Evolutionary conservation across 2,797 vertebrate genomes (phyloP).

Genomic region (Apogon hyalosoma): DNA sequence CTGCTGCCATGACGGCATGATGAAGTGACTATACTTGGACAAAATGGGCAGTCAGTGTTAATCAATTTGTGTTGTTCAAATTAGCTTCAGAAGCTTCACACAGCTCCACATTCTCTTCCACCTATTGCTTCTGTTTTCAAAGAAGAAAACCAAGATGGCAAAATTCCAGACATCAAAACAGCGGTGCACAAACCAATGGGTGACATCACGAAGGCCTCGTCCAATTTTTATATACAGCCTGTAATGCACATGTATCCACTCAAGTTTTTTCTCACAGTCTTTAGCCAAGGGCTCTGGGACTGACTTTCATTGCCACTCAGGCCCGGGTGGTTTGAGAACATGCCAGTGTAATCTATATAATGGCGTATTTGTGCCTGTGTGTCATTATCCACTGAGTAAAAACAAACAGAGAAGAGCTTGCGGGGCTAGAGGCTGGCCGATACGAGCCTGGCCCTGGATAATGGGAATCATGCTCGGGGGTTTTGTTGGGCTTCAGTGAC

Average conservation of each 20-base stretch:
- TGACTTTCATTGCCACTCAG: constrained; percentile 10
- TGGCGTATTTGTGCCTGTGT: constrained; percentile 46
- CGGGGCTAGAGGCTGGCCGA: constrained; percentile 8
- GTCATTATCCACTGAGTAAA: constrained; percentile 64
- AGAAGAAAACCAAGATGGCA: too few species aligned
- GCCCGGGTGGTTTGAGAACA: constrained; percentile 35
- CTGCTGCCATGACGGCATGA: too few species aligned
- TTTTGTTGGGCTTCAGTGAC: constrained; percentile 36
- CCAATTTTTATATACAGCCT: neutral
- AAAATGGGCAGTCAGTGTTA: too few species aligned
- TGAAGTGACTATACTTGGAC: too few species aligned
- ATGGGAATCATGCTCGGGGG: constrained; percentile 16
- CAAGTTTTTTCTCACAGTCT: constrained; percentile 19
- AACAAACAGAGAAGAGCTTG: constrained; percentile 57
- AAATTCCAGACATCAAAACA: too few species aligned
- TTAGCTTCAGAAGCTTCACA: too few species aligned
- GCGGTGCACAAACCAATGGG: too few species aligned
- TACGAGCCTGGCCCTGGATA: constrained; percentile 12
- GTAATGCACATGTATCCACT: constrained; percentile 8
- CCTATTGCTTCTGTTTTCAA: too few species aligned
- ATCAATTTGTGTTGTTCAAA: too few species aligned
- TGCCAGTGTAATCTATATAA: constrained; percentile 61
- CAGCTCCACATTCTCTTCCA: too few species aligned
- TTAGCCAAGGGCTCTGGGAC: constrained; percentile 6
- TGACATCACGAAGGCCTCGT: too few species aligned